These are phyloP conservation scores for Leptinotarsa rubiginosa DNA, from an alignment of 2,888 invertebrate species.

Conservation along the genomic window DNA sequence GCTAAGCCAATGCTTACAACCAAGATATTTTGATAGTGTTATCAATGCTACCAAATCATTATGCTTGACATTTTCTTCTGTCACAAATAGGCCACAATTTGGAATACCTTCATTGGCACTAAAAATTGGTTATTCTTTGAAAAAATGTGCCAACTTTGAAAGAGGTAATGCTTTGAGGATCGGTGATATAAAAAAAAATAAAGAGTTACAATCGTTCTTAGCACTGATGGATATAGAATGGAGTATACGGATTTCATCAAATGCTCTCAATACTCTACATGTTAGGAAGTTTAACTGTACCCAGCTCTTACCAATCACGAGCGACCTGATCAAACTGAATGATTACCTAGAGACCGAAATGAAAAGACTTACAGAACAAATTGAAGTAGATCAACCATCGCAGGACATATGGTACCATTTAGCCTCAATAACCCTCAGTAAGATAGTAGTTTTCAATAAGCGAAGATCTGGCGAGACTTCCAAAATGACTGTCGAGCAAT, in stretches of 20 bases:
- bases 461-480: slow-evolving; percentile 38
- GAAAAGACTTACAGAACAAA: neutral
- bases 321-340: slow-evolving; percentile 42
- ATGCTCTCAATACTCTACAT: slow-evolving; percentile 41
- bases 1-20: neutral
- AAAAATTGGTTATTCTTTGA: slow-evolving; percentile 39
- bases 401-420: neutral
- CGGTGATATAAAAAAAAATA: slow-evolving; percentile 31
- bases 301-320: slow-evolving; percentile 45
- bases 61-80: neutral
- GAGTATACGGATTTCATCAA: slow-evolving; percentile 40
- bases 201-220: slow-evolving; percentile 26
- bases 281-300: slow-evolving; percentile 36
- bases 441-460: slow-evolving; percentile 47
- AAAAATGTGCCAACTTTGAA: slow-evolving; percentile 34
- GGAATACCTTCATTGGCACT: slow-evolving; percentile 33
- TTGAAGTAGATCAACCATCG: neutral
- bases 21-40: neutral
- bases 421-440: slow-evolving; percentile 31
- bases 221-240: slow-evolving; percentile 41
- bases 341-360: slow-evolving; percentile 1
- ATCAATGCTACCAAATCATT: neutral
- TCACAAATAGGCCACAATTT: slow-evolving; percentile 18
- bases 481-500: slow-evolving; percentile 40
- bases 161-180: slow-evolving; percentile 30